Evolutionary conservation across 92 coral and sea anemone species (phyloP), one percentile per base, ranked within the genome.

Genomic region (Epizoanthus fatuus): DNA sequence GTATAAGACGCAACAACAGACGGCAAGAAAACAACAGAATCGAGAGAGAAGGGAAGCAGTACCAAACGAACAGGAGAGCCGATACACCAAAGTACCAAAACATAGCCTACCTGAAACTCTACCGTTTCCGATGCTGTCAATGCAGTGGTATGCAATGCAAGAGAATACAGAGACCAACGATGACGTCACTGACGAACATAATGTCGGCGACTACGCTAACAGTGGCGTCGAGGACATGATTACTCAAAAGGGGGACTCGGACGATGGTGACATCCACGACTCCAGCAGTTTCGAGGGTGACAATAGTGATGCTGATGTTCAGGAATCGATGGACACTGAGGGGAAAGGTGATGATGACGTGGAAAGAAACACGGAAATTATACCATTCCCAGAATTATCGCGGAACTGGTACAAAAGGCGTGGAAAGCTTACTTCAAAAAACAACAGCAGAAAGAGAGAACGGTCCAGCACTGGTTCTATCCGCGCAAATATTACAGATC

Each of bases 371-470:
- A 47, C 11, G 52, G 52, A 47, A 47, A 12, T 47, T 47, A 47
- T 38, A 40, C 39, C 38, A 3, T 79, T 79, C 68, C 74, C 84
- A 14, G 63, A 14, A 38, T 16, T 80, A 63, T 80, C 74, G n/a
- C 42, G 40, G n/a, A 53, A 9, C 20, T 80, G 84, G 84, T 80
- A 80, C 38, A 80, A 47, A 64, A 80, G 84, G 69, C 58, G 74
- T 16, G 84, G 84, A 5, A 63, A 80, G 52, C 69, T 80, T 5
- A 60, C 47, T 17, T 80, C 84, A 16, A 80, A 80, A 38, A 80
- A 80, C 12, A 80, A 80, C 12, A 63, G 72, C 40, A 66, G 84
- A 51, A 38, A 49, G 29, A 66, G 54, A 57, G 16, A 25, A 16
- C n/a, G 49, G 55, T 65, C 63, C 38, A 49, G 25, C 54, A 51